Evolutionary conservation across 2,797 vertebrate genomes (phyloP).

Genomic region (Pantherophis alleghaniensis): DNA sequence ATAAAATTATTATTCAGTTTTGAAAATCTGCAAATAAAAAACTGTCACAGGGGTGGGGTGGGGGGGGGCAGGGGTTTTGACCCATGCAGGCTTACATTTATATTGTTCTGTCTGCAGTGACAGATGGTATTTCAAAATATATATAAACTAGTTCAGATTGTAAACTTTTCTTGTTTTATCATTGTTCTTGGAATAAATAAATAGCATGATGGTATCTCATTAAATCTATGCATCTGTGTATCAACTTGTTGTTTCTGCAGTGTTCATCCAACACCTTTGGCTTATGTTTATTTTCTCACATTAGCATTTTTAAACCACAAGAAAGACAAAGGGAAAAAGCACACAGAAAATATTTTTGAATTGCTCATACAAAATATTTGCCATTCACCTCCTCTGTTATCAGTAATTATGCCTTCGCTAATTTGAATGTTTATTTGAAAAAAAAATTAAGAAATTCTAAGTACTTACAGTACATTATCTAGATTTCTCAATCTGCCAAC

Average conservation of each 20-base stretch:
- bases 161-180: conserved; percentile 69
- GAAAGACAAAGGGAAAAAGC: conserved; percentile 69
- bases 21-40: conserved; percentile 64
- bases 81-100: conserved; percentile 62
- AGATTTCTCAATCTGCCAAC: neutral
- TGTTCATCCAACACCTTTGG: conserved; percentile 70
- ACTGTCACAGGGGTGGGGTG: conserved; percentile 32
- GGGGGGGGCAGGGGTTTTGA: neutral
- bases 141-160: conserved; percentile 66
- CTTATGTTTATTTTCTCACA: conserved; percentile 68
- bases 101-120: conserved; percentile 66
- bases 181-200: conserved; percentile 71
- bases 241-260: conserved; percentile 67
- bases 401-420: conserved; percentile 9
- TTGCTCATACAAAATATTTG: conserved; percentile 50
- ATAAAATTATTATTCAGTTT: conserved; percentile 57
- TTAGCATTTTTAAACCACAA: conserved; percentile 65
- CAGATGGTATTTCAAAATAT: conserved; percentile 66
- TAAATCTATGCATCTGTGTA: conserved; percentile 74
- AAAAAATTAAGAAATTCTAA: neutral
- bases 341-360: conserved; percentile 62
- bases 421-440: neutral
- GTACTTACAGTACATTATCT: neutral
- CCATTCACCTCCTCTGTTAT: conserved; percentile 50
- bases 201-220: conserved; percentile 69